These are phyloP conservation scores for Musca domestica DNA, from an alignment of 1,140 invertebrate species.

Conservation along the genomic window DNA sequence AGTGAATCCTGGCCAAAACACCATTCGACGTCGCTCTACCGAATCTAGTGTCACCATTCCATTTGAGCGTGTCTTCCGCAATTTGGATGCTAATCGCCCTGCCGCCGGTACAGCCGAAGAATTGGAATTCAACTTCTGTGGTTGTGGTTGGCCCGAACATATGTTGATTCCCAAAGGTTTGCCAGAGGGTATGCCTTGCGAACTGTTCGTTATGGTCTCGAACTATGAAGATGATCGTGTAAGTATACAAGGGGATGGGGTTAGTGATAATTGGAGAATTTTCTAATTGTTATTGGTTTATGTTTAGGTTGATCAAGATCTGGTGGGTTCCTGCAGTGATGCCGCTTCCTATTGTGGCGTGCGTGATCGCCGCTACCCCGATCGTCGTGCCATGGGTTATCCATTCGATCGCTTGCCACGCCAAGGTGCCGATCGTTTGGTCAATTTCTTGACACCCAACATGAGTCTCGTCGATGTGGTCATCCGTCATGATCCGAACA, in stretches of 20 bases:
- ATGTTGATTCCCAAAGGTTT: slow-evolving; percentile 77
- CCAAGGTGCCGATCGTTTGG: slow-evolving; percentile 56
- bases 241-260: slow-evolving; percentile 33
- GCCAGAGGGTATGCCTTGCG: slow-evolving; percentile 64
- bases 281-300: background rate
- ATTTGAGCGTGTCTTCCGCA: slow-evolving; percentile 69
- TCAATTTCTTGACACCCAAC: slow-evolving; percentile 67
- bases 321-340: slow-evolving; percentile 62
- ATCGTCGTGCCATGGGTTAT: slow-evolving; percentile 72
- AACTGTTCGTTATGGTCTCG: slow-evolving; percentile 80
- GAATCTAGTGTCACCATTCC: slow-evolving; percentile 73
- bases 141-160: slow-evolving; percentile 83
- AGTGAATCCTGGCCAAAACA: slow-evolving; percentile 68
- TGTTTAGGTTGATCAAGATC: slow-evolving; percentile 59
- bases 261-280: background rate
- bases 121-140: slow-evolving; percentile 73
- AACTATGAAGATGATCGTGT: slow-evolving; percentile 71
- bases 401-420: slow-evolving; percentile 69
- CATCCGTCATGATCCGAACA: slow-evolving; percentile 55
- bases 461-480: slow-evolving; percentile 62
- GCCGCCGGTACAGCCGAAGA: slow-evolving; percentile 56
- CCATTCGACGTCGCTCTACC: slow-evolving; percentile 61
- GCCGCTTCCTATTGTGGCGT: slow-evolving; percentile 74
- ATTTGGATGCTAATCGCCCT: slow-evolving; percentile 60
- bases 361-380: slow-evolving; percentile 70